Conservation (phyloP, 2,888 invertebrate species). For the Balanococcus diminutus region DNA sequence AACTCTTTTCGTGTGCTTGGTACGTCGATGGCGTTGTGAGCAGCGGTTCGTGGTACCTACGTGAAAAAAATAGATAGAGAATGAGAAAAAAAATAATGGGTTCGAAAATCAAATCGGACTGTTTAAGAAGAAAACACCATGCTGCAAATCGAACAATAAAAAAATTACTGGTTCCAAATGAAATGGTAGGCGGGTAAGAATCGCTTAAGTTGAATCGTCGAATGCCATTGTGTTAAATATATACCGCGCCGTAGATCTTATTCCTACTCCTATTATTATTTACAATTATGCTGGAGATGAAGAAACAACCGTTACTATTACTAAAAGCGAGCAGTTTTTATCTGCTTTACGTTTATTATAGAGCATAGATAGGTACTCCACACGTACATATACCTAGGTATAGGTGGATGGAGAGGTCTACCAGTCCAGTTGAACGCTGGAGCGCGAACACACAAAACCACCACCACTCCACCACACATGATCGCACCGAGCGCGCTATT, state of each 20-base stretch:
- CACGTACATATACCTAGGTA: not conserved
- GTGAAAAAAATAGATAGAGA: not conserved
- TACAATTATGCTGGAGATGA: slow-evolving; percentile 53
- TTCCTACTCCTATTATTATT: slow-evolving; percentile 52
- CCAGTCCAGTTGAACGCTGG: too few species aligned
- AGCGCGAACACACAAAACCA: not conserved
- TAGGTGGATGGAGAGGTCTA: too few species aligned
- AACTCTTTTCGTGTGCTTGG: not conserved
- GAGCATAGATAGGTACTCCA: not conserved
- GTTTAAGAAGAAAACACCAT: slow-evolving; percentile 10
- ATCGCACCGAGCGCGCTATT: slow-evolving; percentile 35
- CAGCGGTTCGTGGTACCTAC: not conserved
- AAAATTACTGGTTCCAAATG: slow-evolving; percentile 54
- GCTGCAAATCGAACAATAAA: slow-evolving; percentile 54
- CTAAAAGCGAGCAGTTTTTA: slow-evolving; percentile 52
- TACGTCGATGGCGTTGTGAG: not conserved
- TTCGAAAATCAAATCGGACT: not conserved
- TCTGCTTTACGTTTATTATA: slow-evolving; percentile 44
- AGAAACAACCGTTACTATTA: slow-evolving; percentile 51
- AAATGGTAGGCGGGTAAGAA: slow-evolving; percentile 54
- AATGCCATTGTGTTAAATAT: slow-evolving; percentile 55
- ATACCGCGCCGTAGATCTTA: slow-evolving; percentile 51
- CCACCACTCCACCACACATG: slow-evolving; percentile 49
- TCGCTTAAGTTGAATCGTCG: slow-evolving; percentile 53
- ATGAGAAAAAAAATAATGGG: not conserved